Evolutionary conservation across 2,113 vertebrate genomes (phyloP).

Genomic region (Nesospiza acunhae): DNA sequence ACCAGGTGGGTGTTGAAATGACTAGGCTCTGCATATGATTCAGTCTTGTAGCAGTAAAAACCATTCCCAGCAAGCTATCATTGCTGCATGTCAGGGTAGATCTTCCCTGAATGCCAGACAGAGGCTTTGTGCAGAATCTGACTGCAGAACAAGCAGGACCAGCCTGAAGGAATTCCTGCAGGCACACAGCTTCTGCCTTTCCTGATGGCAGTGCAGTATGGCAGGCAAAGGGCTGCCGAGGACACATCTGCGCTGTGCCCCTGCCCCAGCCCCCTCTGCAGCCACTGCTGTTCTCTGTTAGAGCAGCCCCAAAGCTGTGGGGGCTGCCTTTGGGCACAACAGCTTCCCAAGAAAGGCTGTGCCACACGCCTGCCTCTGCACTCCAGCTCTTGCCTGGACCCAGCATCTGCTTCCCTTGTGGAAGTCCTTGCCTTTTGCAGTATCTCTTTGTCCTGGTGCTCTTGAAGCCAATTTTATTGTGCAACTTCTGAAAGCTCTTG

Average conservation of each 20-base stretch:
- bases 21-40: slow-evolving; percentile 14
- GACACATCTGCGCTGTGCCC: not conserved
- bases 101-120: not conserved
- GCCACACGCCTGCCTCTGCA: accelerated
- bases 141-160: not conserved
- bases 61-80: not conserved
- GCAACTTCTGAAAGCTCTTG: slow-evolving; percentile 4
- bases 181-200: not conserved
- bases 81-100: not conserved
- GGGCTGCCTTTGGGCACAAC: not conserved
- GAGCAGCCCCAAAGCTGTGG: not conserved
- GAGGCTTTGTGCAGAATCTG: not conserved
- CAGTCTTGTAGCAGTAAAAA: not conserved
- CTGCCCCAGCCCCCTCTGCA: not conserved
- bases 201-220: accelerated
- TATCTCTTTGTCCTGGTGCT: not conserved
- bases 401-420: not conserved
- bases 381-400: not conserved
- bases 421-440: not conserved
- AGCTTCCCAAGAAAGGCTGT: not conserved
- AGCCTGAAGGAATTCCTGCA: accelerated
- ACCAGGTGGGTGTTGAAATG: slow-evolving; percentile 39
- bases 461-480: slow-evolving; percentile 38
- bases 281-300: not conserved
- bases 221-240: accelerated